A percentile compares a stretch with the other conserved stretches of the same genome.
Conservation (phyloP, 1,140 invertebrate genomes). For the Hylyphantes graminicola region DNA sequence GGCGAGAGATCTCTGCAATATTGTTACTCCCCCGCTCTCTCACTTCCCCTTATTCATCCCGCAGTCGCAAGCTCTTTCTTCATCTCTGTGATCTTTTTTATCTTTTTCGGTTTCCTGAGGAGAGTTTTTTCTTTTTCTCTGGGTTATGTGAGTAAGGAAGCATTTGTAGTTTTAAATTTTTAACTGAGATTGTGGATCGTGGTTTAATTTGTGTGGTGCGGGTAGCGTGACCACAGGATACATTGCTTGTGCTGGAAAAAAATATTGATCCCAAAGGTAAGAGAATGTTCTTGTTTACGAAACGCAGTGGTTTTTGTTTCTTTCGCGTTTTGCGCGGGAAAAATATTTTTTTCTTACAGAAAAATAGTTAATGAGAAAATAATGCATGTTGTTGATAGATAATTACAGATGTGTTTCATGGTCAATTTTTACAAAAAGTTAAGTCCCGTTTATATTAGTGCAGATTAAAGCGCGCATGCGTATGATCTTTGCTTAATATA, state of each 20-base stretch:
- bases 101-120: background rate
- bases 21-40: slow-evolving; percentile 26
- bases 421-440: too few relatives aligned
- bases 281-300: background rate
- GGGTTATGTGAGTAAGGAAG: slow-evolving; percentile 1
- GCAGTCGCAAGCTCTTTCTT: slow-evolving; percentile 8
- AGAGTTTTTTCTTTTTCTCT: slow-evolving; percentile 1
- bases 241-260: background rate
- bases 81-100: slow-evolving; percentile 1
- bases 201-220: background rate
- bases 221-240: background rate
- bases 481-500: too few relatives aligned
- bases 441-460: too few relatives aligned
- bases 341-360: too few relatives aligned
- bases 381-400: too few relatives aligned
- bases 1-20: slow-evolving; percentile 27
- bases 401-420: too few relatives aligned
- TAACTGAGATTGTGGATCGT: background rate
- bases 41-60: slow-evolving; percentile 13
- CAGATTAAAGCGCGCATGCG: too few relatives aligned
- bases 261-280: slow-evolving; percentile 15
- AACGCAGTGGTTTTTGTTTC: too few relatives aligned
- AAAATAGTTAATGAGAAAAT: too few relatives aligned
- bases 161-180: slow-evolving; percentile 1
- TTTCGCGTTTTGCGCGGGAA: too few relatives aligned